phyloP scores from a whole-genome alignment of 2,113 vertebrate species.

The Parotia lawesii region DNA sequence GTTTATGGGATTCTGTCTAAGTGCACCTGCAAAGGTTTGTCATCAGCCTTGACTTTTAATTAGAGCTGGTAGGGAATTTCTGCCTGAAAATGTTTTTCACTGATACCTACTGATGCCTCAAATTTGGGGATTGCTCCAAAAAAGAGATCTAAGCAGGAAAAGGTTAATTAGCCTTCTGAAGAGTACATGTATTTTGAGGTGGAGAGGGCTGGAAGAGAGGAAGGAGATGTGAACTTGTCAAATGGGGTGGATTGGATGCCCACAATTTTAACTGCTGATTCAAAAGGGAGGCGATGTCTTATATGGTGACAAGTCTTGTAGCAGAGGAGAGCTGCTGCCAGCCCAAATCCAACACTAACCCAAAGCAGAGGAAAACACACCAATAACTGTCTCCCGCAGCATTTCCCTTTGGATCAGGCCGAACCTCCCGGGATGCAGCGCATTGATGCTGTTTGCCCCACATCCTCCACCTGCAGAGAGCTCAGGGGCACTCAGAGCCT shows the following conservation, averaged over 20 bases:
- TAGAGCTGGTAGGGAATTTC: not conserved
- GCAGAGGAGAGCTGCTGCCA: not conserved
- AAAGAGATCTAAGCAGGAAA: not conserved
- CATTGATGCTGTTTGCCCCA: not conserved
- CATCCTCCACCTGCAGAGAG: not conserved
- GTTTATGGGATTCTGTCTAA: not conserved
- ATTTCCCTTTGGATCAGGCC: not conserved
- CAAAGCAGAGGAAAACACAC: not conserved
- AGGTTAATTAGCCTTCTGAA: not conserved
- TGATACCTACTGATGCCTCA: not conserved
- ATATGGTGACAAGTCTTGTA: not conserved
- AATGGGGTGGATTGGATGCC: not conserved
- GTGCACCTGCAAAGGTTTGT: not conserved
- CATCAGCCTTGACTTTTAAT: not conserved
- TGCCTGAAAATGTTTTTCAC: not conserved
- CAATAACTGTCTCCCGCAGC: not conserved
- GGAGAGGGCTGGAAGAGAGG: not conserved
- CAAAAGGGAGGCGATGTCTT: not conserved
- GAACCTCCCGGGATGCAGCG: fast-evolving
- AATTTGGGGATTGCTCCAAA: not conserved
- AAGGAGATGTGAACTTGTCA: not conserved
- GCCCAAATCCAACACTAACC: not conserved
- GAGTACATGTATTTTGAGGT: not conserved
- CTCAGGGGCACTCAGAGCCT: not conserved
- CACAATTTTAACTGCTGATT: not conserved